These are phyloP conservation scores for Poeciliopsis paucimaculata DNA, from an alignment of 2,797 vertebrate species.

Conservation along the genomic window DNA sequence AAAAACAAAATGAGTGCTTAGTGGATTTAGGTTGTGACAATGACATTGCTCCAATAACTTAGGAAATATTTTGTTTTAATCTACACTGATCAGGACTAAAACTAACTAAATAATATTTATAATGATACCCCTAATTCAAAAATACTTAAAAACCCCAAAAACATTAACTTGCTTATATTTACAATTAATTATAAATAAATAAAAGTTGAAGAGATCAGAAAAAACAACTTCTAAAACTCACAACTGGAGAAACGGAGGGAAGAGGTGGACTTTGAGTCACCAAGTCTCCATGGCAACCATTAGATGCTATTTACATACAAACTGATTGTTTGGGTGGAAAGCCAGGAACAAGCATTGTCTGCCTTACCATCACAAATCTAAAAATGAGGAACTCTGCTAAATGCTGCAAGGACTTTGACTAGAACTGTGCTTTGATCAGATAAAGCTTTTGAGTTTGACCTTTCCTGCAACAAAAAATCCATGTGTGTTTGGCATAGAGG, in stretches of 20 bases:
- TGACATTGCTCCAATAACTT: not conserved
- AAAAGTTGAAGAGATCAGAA: not conserved
- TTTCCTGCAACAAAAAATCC: not conserved
- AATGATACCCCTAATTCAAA: not conserved
- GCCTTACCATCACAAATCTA: not conserved
- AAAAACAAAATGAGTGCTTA: not conserved
- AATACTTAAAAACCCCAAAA: not conserved
- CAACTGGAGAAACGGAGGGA: not conserved
- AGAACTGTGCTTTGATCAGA: constrained; percentile 1
- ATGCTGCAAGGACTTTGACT: not conserved
- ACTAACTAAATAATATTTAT: not conserved
- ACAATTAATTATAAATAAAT: not conserved
- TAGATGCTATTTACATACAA: not conserved
- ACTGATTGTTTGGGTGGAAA: not conserved
- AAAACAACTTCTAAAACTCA: not conserved
- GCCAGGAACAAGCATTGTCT: not conserved
- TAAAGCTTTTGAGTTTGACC: not conserved
- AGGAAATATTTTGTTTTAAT: not conserved
- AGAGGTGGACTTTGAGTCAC: not conserved
- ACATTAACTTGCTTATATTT: not conserved
- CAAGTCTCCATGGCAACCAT: not conserved
- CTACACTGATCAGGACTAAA: not conserved
- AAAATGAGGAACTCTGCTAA: not conserved
- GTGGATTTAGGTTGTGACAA: not conserved
- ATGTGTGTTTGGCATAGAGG: not conserved